Percentiles rank a stretch among this genome's conserved stretches.
phyloP scores from a whole-genome alignment of 35 echinoderm and acorn worm species.

The Ophiothrix spiculata region DNA sequence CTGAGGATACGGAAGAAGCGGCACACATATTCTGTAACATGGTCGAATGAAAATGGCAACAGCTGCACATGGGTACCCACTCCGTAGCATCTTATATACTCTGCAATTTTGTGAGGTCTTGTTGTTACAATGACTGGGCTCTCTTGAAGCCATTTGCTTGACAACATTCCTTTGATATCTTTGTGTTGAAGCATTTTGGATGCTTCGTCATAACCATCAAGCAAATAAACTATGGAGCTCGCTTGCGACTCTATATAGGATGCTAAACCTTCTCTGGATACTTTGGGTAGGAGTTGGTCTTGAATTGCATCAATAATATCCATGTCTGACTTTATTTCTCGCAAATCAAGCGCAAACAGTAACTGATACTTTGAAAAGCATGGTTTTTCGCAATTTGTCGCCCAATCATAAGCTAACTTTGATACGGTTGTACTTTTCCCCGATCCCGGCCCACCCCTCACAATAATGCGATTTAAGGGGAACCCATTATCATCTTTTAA shows the following conservation, averaged over 20 bases:
- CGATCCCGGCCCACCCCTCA: slow-evolving; percentile 8
- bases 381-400: neutral
- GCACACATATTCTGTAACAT: neutral
- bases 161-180: neutral
- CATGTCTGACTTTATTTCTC: slow-evolving; percentile 8
- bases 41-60: neutral
- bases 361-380: slow-evolving; percentile 2
- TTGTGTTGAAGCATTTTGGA: neutral
- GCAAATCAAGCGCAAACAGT: slow-evolving; percentile 15
- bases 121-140: neutral
- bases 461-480: neutral
- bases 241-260: neutral
- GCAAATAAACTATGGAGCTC: neutral
- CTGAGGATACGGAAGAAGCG: neutral
- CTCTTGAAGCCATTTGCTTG: slow-evolving; percentile 10
- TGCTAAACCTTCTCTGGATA: neutral
- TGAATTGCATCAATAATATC: slow-evolving; percentile 5
- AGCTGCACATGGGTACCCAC: neutral
- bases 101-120: neutral
- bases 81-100: neutral
- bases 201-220: slow-evolving; percentile 25
- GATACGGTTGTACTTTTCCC: slow-evolving; percentile 5
- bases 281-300: slow-evolving; percentile 10
- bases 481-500: neutral
- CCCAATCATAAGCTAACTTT: slow-evolving; percentile 13